phyloP scores from a whole-genome alignment of 2,888 invertebrate genomes.

The Drosophila testacea region DNA sequence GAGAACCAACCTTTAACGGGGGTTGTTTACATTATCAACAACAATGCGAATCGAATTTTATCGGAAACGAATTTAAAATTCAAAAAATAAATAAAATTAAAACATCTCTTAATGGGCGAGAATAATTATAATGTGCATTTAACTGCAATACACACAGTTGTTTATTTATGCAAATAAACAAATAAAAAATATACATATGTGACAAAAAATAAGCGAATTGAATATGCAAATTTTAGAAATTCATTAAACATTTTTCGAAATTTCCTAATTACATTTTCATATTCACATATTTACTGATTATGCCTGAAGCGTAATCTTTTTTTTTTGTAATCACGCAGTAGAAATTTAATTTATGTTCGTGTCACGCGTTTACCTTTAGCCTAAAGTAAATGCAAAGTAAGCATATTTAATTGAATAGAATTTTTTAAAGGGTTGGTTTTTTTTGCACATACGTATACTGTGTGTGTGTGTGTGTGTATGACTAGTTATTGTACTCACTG shows the following conservation, averaged over 20 bases:
- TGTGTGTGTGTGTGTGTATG: not conserved
- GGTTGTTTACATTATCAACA: constrained; percentile 30
- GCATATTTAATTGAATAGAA: constrained; percentile 18
- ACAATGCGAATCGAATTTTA: constrained; percentile 8
- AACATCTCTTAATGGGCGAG: not conserved
- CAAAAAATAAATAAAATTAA: not conserved
- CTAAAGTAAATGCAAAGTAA: constrained; percentile 17
- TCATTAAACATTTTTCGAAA: constrained; percentile 3
- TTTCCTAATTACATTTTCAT: not conserved
- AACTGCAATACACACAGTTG: constrained; percentile 2
- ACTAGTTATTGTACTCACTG: constrained; percentile 88
- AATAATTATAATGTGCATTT: constrained; percentile 6
- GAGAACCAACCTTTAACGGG: constrained; percentile 9
- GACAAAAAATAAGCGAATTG: not conserved
- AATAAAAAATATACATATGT: not conserved
- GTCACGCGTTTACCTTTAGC: constrained; percentile 25
- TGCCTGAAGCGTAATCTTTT: not conserved
- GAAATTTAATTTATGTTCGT: constrained; percentile 13
- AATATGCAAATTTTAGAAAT: constrained; percentile 3
- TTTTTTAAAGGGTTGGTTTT: constrained; percentile 32
- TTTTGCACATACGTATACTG: constrained; percentile 12
- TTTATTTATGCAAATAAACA: constrained; percentile 1
- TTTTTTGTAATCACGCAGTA: not conserved
- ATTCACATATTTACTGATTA: constrained; percentile 1
- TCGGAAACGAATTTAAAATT: constrained; percentile 8